Evolutionary conservation across 2,888 invertebrate genomes (phyloP), one percentile per base, ranked within the genome.

Genomic region (Melieria picta): DNA sequence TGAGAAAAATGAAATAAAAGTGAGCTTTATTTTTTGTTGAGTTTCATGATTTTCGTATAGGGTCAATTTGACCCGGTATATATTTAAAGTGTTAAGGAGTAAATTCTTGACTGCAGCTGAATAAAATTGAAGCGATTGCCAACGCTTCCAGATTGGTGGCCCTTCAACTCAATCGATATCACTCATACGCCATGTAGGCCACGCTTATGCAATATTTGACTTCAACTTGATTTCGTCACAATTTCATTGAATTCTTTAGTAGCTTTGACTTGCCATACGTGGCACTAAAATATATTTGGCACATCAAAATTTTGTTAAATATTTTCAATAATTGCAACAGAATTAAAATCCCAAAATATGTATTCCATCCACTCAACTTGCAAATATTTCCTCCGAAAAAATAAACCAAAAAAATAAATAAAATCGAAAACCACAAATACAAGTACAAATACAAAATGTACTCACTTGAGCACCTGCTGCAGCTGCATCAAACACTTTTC

Each of bases 401-500:
- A 30, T 16, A 16, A 30, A 30, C 30, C 6, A 62, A 45, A 5
- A 46, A 55, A 65, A 30, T 11, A 30, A 13, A 13, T 30, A 45
- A 46, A 5, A 13, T 0, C 13, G 13, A 48, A 47, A 16, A 47
- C 4, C 16, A 45, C 16, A 4, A 0, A 45, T 3, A 7, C 2
- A 4, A 0, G 16, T 3, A 7, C 2, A 56, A 47, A 65, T 9
- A 4, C 4, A 13, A 2, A 55, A 42, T 64, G 16, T 64, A 76
- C 77, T 68, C 13, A 79, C 78, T 77, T 77, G 16, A 85, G 79
- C 0, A 78, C 79, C 16, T 82, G 79, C 57, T 85, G 79, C 46
- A 84, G 69, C 69, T 84, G 83, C 52, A 77, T 77, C 10, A 84
- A 77, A 42, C 83, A 84, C 4, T 84, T 84, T 76, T 83, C 84